Percentiles rank a stretch among this genome's conserved stretches.
Conservation (phyloP, 1,140 invertebrate genomes). For the Centruroides vittatus region DNA sequence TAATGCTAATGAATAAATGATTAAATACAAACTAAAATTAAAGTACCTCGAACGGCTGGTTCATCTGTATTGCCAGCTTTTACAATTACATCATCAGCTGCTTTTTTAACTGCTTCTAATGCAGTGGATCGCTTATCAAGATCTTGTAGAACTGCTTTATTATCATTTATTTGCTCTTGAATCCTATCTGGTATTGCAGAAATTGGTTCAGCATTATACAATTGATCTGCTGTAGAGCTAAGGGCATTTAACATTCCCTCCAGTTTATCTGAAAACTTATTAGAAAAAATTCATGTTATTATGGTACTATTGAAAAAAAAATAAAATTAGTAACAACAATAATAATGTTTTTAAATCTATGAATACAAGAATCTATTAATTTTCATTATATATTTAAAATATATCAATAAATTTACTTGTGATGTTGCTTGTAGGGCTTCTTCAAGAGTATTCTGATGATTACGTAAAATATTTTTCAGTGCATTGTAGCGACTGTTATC, state of each 20-base stretch:
- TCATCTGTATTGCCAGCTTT: conserved; percentile 82
- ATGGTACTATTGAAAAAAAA: too few species aligned
- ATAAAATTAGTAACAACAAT: too few species aligned
- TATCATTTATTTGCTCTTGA: conserved; percentile 87
- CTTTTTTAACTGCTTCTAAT: conserved; percentile 76
- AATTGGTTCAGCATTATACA: conserved; percentile 72
- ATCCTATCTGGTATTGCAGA: conserved; percentile 89
- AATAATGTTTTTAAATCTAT: too few species aligned
- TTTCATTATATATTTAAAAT: neutral
- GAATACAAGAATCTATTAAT: neutral
- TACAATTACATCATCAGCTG: conserved; percentile 84
- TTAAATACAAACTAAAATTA: neutral
- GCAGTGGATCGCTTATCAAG: conserved; percentile 79
- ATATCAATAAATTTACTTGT: conserved; percentile 13
- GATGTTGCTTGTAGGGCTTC: conserved; percentile 60
- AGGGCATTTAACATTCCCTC: conserved; percentile 92
- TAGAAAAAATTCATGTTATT: neutral
- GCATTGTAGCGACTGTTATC: conserved; percentile 80
- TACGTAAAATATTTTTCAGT: conserved; percentile 59
- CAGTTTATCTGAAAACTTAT: conserved; percentile 78
- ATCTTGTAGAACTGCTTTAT: conserved; percentile 75
- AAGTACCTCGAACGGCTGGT: conserved; percentile 57
- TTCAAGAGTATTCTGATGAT: conserved; percentile 79
- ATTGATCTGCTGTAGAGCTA: conserved; percentile 73
- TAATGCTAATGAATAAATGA: too few species aligned